Base-by-base conservation (phyloP, 2,113 vertebrate genomes). In the Dicerorhinus sumatrensis region DNA sequence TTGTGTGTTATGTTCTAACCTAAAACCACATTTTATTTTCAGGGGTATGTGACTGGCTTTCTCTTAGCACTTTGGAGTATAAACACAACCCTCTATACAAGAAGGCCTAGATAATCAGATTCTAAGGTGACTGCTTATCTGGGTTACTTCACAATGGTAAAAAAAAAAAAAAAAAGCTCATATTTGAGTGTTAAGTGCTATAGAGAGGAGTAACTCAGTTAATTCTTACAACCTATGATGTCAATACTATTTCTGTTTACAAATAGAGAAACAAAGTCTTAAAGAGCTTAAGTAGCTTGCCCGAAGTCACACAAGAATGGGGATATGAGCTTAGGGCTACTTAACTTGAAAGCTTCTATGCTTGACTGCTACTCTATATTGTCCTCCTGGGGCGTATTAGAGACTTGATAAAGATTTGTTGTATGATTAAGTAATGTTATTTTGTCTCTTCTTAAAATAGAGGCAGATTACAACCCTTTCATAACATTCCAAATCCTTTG, bases 361-460 rank as follows among this genome's bases (percentile, higher is more conserved):
- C 25, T 80, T 92, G 56, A 29, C 31, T 93, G n/a, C 48, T 72
- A 14, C 76, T 87, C 20, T 69, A 0, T 69, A 31, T 69, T 92
- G 73, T 82, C 60, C 86, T 88, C 48, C 36, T 81, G 94, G 87
- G 67, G 39, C 25, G 46, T 81, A 10, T 95, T 95, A 65, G 42
- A 88, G 73, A 91, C 77, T 75, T 51, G 8, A 36, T 65, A 81
- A 70, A 81, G 76, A 94, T n/a, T 82, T 77, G 31, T 65, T 91
- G n/a, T 72, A 18, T 93, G 60, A 63, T 84, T 89, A 81, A 82
- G 48, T 73, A 87, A 60, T 67, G 12, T 42, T 89, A 39, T 51
- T 93, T 97, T 96, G 18, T 92, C 20, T 94, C 21, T 77, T 87
- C 13, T 58, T 75, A 96, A 94, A 92, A 83, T 77, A 85, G 80